Percentiles rank a stretch among this genome's conserved stretches.
phyloP scores from a whole-genome alignment of 2,888 invertebrate species.

The Hydrotaea diabolus region DNA sequence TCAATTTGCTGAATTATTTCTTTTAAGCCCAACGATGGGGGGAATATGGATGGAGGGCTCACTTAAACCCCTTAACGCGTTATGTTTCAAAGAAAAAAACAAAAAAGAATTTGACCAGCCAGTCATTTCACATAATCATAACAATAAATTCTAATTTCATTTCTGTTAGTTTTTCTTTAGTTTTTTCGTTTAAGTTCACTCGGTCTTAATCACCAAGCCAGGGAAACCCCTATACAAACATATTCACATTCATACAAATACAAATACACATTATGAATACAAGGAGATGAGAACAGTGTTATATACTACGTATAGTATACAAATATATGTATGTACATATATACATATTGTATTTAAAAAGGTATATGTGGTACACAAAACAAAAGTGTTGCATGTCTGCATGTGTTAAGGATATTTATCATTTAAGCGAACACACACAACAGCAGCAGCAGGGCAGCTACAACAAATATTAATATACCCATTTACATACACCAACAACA shows the following conservation, averaged over 20 bases:
- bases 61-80: background rate
- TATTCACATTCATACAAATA: background rate
- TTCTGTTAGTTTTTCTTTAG: background rate
- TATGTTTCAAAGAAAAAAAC: background rate
- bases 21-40: background rate
- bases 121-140: conserved; percentile 14
- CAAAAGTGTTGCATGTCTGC: conserved; percentile 49
- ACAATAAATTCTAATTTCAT: conserved; percentile 18
- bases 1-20: background rate
- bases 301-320: background rate
- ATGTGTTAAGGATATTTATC: conserved; percentile 52
- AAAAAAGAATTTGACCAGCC: background rate
- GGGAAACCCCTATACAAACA: conserved; percentile 5
- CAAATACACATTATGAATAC: background rate
- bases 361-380: background rate
- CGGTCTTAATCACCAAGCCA: background rate
- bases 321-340: background rate
- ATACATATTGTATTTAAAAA: too few species aligned
- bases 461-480: conserved; percentile 27
- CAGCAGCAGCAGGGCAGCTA: background rate
- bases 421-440: conserved; percentile 10
- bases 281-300: background rate
- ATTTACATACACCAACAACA: conserved; percentile 7
- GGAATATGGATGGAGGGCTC: background rate
- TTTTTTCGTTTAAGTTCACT: background rate